Percentiles rank a stretch among this genome's conserved stretches.
Conservation (phyloP, 2,113 vertebrate species). For the Fregetta grallaria region DNA sequence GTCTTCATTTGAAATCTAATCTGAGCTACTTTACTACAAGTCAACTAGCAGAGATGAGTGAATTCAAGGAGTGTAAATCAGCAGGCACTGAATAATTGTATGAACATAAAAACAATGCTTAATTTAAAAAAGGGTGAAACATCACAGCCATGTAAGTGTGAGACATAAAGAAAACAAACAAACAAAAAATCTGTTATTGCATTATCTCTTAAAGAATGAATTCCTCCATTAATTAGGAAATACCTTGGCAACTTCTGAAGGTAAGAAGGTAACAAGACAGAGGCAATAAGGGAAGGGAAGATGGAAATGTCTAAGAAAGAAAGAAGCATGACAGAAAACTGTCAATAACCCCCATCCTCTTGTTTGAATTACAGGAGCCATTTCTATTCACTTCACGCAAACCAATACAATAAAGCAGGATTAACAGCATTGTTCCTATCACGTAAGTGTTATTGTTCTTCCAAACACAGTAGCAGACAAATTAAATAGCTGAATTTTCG, state of each 20-base stretch:
- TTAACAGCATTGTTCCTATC: background rate
- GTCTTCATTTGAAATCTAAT: background rate
- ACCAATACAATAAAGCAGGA: background rate
- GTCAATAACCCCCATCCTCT: background rate
- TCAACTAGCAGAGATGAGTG: background rate
- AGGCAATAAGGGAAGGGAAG: background rate
- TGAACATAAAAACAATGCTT: background rate
- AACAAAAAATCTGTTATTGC: background rate
- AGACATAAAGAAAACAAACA: background rate
- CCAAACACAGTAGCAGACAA: background rate
- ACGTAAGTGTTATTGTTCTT: background rate
- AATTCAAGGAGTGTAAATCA: background rate
- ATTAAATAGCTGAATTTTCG: background rate
- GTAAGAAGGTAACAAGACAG: background rate
- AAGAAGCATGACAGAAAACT: background rate
- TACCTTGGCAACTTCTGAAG: background rate
- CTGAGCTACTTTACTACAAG: background rate
- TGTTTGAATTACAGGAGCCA: background rate
- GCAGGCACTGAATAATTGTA: background rate
- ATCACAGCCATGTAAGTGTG: background rate
- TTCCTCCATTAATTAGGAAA: background rate
- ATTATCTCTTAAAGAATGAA: background rate
- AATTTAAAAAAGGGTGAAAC: background rate
- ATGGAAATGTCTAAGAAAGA: background rate
- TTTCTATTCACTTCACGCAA: background rate